Evolutionary conservation across 35 echinoderm and acorn worm species (phyloP), one percentile per base, ranked within the genome.

Genomic region (Heliocidaris erythrogramma): DNA sequence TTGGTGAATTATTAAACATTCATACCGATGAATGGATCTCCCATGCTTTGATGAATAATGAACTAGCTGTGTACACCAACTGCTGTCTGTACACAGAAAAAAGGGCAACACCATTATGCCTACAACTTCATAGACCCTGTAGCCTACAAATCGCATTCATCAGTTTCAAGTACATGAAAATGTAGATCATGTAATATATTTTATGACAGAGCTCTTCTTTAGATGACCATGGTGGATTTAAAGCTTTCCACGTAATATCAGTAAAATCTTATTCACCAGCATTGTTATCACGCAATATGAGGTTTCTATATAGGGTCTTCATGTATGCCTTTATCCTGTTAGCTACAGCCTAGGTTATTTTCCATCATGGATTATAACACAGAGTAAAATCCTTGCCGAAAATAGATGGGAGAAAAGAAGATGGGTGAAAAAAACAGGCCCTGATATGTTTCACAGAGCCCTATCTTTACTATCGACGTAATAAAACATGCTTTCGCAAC

Each of bases 361-460:
- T 56, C 9, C 52, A 56, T 56, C 52, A 56, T 42, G 35, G 35
- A 56, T 12, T 56, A 56, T 56, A 14, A 11, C 13, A 13, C 52
- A 56, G 10, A 11, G 11, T 56, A 56, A 56, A 56, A 56, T 13
- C 52, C 52, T 12, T 56, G 52, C 52, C 52, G 2, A 86, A 86
- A 86, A 29, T 86, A 32, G 85, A 11, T 9, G 9, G 2, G 85
- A 86, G 85, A 13, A 32, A 13, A 21, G 2, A 12, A 56, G 18
- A 48, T 14, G 31, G 87, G 29, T 9, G 32, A 48, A 35, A 48
- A 48, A 84, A 47, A 24, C 7, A 89, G 87, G 32, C 87, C 86
- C 87, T 89, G 87, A 89, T 89, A 89, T 47, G 87, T 89, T 89
- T 89, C 32, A 89, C 87, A 89, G 87, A 89, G 47, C 47, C 17